A percentile compares a stretch with the other conserved stretches of the same genome.
Conservation (phyloP, 2,113 vertebrate genomes). For the Prochilodus magdalenae region DNA sequence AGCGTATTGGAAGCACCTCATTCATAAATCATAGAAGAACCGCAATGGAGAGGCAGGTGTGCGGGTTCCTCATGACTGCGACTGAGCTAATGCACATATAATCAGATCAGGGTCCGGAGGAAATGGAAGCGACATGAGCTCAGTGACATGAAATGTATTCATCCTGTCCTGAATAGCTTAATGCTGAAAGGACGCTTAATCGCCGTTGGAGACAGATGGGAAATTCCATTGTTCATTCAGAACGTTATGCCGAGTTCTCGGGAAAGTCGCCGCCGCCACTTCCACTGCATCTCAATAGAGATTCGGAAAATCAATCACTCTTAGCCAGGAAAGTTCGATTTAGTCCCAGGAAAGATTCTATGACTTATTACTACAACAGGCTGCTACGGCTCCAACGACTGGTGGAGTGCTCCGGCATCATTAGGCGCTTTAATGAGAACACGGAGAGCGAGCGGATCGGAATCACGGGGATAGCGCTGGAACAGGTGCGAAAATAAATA, state of each 20-base stretch:
- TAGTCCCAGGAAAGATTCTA: too few relatives aligned
- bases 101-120: constrained; percentile 68
- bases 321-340: too few relatives aligned
- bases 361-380: too few relatives aligned
- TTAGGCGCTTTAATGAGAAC: too few relatives aligned
- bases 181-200: neutral
- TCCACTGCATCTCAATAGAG: neutral
- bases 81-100: constrained; percentile 69
- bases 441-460: too few relatives aligned
- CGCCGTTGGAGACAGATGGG: too few relatives aligned
- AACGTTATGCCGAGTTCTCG: neutral
- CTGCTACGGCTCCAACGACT: too few relatives aligned
- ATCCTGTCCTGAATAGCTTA: neutral
- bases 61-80: constrained; percentile 61
- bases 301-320: neutral
- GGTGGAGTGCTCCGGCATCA: too few relatives aligned
- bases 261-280: neutral
- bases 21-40: neutral
- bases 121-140: constrained; percentile 53
- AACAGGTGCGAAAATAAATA: too few relatives aligned
- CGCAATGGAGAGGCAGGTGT: constrained; percentile 35
- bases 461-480: too few relatives aligned
- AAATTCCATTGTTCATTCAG: neutral
- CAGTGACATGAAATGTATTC: constrained; percentile 50
- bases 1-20: neutral